These are phyloP conservation scores for Drosophila yakuba DNA, from an alignment of 1,140 invertebrate species.

Conservation along the genomic window DNA sequence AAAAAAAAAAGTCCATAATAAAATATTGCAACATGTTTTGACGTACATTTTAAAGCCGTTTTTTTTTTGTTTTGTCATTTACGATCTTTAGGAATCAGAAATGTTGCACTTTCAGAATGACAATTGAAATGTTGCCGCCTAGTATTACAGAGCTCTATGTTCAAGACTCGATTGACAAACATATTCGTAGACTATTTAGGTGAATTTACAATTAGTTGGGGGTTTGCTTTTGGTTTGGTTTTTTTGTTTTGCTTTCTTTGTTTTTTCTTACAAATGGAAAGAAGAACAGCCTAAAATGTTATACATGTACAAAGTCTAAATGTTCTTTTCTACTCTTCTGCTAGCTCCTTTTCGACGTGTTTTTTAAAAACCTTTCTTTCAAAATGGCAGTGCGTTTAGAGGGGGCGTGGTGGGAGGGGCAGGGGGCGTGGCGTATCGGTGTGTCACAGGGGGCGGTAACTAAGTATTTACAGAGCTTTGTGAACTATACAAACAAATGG, in stretches of 20 bases:
- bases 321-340: conserved; percentile 40
- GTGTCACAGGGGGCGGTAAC: conserved; percentile 6
- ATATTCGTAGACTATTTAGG: conserved; percentile 13
- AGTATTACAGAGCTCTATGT: background rate
- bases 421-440: background rate
- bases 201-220: conserved; percentile 31
- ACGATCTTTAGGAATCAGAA: background rate
- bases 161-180: conserved; percentile 26
- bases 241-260: conserved; percentile 27
- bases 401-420: background rate
- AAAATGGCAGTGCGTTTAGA: conserved; percentile 75
- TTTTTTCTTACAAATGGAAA: conserved; percentile 57
- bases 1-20: background rate
- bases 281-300: conserved; percentile 80
- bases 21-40: background rate
- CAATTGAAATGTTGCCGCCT: conserved; percentile 4
- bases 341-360: conserved; percentile 30
- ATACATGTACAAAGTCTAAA: conserved; percentile 81
- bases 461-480: conserved; percentile 34
- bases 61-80: conserved; percentile 1
- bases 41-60: background rate
- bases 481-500: conserved; percentile 56
- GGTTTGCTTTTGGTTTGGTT: conserved; percentile 15
- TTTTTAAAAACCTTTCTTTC: conserved; percentile 69
- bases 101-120: background rate